Percentiles rank a stretch among this genome's conserved stretches.
These are phyloP conservation scores for Cantharis nigra DNA, from an alignment of 2,888 invertebrate species.

Conservation along the genomic window DNA sequence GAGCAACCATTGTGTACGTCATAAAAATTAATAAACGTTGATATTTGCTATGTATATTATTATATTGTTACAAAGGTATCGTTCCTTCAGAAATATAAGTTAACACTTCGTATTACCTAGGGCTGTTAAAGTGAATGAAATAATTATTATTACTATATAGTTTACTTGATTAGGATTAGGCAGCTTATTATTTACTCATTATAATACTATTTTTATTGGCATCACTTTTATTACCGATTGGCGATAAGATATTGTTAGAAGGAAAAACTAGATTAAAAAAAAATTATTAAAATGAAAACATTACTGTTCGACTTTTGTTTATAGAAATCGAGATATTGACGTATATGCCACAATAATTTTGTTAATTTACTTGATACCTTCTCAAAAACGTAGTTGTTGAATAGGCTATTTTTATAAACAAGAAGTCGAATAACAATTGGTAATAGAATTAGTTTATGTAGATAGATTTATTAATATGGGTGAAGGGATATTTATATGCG, in stretches of 20 bases:
- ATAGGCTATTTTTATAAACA: neutral
- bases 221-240: neutral
- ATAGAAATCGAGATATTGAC: neutral
- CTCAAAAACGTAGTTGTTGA: neutral
- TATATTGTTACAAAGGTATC: neutral
- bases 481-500: constrained; percentile 42
- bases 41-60: neutral
- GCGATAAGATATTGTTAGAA: neutral
- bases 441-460: neutral
- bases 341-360: neutral
- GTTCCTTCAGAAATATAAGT: neutral
- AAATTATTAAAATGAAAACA: neutral
- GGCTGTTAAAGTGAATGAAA: neutral
- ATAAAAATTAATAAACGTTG: neutral
- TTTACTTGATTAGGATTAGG: neutral
- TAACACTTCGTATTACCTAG: neutral
- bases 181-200: neutral
- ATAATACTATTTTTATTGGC: neutral
- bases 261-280: neutral
- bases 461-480: constrained; percentile 28
- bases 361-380: neutral
- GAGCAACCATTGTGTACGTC: neutral
- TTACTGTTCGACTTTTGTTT: neutral
- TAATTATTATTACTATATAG: neutral
- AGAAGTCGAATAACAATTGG: neutral